These are phyloP conservation scores for Sisyra nigra DNA, from an alignment of 2,888 invertebrate species.

Conservation along the genomic window DNA sequence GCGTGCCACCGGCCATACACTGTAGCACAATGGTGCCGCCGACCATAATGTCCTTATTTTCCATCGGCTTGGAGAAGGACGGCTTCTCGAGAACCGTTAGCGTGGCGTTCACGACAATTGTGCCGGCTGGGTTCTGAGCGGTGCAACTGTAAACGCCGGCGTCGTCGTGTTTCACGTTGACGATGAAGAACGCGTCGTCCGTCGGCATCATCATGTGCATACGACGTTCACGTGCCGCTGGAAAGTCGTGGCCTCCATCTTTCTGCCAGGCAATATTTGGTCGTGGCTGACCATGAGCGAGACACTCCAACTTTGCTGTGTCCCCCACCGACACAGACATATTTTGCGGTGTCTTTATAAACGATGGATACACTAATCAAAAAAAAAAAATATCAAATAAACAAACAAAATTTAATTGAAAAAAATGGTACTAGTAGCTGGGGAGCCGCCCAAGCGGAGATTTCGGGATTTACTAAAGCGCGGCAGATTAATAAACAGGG, in stretches of 20 bases:
- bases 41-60: slow-evolving; percentile 62
- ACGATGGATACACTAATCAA: slow-evolving; percentile 62
- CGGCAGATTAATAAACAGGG: too few relatives aligned
- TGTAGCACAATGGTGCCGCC: slow-evolving; percentile 78
- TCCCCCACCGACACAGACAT: slow-evolving; percentile 72
- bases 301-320: slow-evolving; percentile 78
- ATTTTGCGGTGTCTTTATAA: slow-evolving; percentile 70
- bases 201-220: slow-evolving; percentile 88
- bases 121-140: slow-evolving; percentile 79
- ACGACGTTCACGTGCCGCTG: slow-evolving; percentile 82
- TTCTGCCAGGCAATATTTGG: slow-evolving; percentile 86
- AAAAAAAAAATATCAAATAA: slow-evolving; percentile 9
- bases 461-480: too few relatives aligned
- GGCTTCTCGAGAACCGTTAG: slow-evolving; percentile 77
- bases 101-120: slow-evolving; percentile 71
- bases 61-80: slow-evolving; percentile 71
- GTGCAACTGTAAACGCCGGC: slow-evolving; percentile 89
- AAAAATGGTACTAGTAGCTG: background rate
- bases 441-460: too few relatives aligned
- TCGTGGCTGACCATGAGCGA: slow-evolving; percentile 73
- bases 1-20: slow-evolving; percentile 74
- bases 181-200: slow-evolving; percentile 84
- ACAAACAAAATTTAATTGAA: background rate
- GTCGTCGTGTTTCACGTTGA: slow-evolving; percentile 77
- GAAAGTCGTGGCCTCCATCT: slow-evolving; percentile 87